These are phyloP conservation scores for Mustelus asterias DNA, from an alignment of 2,113 vertebrate species.

Conservation along the genomic window DNA sequence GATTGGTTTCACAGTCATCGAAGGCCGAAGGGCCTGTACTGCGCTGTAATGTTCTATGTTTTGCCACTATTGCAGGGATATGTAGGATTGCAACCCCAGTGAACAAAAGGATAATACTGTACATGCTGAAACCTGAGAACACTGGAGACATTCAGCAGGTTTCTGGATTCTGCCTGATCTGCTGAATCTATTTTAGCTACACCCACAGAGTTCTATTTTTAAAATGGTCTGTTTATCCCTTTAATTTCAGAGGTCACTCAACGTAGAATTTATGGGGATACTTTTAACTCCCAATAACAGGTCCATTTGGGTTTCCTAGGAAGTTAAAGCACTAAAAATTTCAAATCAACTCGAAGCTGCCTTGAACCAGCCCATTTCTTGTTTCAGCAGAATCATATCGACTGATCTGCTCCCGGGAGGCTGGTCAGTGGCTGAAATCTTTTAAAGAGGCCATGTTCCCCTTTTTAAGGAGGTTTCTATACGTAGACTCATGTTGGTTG, in stretches of 20 bases:
- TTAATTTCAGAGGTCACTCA: background rate
- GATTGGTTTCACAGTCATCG: too few relatives aligned
- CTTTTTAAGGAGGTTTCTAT: background rate
- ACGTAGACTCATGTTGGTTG: background rate
- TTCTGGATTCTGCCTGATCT: background rate
- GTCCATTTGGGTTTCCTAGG: background rate
- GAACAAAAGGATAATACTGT: background rate
- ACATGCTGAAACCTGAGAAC: background rate
- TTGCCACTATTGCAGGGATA: background rate
- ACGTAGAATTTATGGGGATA: background rate
- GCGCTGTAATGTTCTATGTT: too few relatives aligned
- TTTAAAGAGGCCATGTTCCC: background rate
- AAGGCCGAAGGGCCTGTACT: too few relatives aligned
- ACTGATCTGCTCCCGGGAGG: background rate
- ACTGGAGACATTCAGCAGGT: background rate
- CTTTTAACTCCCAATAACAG: background rate
- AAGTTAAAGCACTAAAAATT: background rate
- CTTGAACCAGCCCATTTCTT: background rate
- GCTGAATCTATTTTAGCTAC: background rate
- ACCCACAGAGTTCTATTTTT: background rate
- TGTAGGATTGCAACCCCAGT: background rate
- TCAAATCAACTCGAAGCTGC: background rate
- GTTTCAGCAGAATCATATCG: background rate
- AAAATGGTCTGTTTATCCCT: background rate
- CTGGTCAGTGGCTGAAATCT: background rate